Conservation (phyloP, 2,888 invertebrate genomes). For the Apodemia zela region DNA sequence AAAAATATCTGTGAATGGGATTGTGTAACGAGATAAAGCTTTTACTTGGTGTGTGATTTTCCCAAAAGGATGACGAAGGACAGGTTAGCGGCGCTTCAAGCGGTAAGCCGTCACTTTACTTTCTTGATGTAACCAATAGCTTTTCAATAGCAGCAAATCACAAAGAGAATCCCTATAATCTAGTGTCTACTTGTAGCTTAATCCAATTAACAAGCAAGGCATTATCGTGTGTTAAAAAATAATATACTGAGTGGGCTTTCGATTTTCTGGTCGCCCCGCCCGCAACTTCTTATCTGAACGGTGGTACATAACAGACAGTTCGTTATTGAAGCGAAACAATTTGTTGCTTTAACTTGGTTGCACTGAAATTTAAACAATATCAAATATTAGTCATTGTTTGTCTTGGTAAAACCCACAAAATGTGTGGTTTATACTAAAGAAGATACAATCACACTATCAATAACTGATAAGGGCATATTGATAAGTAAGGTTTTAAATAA, state of each 20-base stretch:
- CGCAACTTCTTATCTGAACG: conserved; percentile 59
- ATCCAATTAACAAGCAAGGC: neutral
- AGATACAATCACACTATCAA: neutral
- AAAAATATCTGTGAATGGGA: conserved; percentile 89
- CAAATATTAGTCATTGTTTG: conserved; percentile 36
- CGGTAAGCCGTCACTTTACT: conserved; percentile 83
- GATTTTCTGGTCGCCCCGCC: conserved; percentile 66
- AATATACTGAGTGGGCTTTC: conserved; percentile 20
- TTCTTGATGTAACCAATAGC: conserved; percentile 61
- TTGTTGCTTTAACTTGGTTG: conserved; percentile 54
- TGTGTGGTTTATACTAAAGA: conserved; percentile 22
- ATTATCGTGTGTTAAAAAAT: conserved; percentile 7
- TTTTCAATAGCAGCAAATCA: conserved; percentile 67
- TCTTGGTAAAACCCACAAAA: conserved; percentile 24
- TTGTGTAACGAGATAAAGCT: conserved; percentile 84
- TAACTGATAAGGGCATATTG: conserved; percentile 11
- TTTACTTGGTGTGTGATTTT: conserved; percentile 84
- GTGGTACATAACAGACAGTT: conserved; percentile 47
- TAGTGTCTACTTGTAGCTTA: conserved; percentile 26
- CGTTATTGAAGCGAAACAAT: conserved; percentile 62
- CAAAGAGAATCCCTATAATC: conserved; percentile 49
- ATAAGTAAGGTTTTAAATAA: neutral
- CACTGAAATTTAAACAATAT: conserved; percentile 27
- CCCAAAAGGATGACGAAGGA: conserved; percentile 94
- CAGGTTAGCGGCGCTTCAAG: conserved; percentile 97